These are phyloP conservation scores for Mesochorus sp. DNA, from an alignment of 2,888 invertebrate species.

Conservation along the genomic window DNA sequence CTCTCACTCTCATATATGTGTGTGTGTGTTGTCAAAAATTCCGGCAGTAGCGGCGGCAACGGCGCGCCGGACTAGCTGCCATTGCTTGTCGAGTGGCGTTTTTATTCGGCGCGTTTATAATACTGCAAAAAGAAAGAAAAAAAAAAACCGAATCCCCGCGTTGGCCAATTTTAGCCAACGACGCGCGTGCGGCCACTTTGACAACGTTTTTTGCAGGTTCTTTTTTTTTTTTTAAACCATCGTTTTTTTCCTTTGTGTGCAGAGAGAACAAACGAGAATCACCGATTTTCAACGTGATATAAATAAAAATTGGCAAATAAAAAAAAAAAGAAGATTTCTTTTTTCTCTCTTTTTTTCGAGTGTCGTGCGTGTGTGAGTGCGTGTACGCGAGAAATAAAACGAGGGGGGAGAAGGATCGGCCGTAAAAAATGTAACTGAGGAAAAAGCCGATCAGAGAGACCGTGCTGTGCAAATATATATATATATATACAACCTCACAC, in stretches of 20 bases:
- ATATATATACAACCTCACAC: slow-evolving; percentile 11
- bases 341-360: not conserved
- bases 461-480: not conserved
- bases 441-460: not conserved
- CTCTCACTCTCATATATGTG: slow-evolving; percentile 33
- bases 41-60: slow-evolving; percentile 71
- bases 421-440: not conserved
- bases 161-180: slow-evolving; percentile 31
- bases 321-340: slow-evolving; percentile 15
- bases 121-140: not conserved
- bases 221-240: no score
- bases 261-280: no score
- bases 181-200: slow-evolving; percentile 7
- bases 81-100: slow-evolving; percentile 70
- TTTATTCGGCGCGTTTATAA: slow-evolving; percentile 54
- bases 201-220: no score
- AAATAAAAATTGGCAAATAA: no score
- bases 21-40: slow-evolving; percentile 76
- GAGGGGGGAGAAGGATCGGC: slow-evolving; percentile 8
- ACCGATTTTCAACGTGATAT: no score
- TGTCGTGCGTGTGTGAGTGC: slow-evolving; percentile 12
- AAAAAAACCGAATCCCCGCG: slow-evolving; percentile 16
- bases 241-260: no score
- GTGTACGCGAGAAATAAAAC: slow-evolving; percentile 1
- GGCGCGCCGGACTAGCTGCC: slow-evolving; percentile 74